Evolutionary conservation across 2,797 vertebrate genomes (phyloP).

Genomic region (Eupleurogrammus muticus): DNA sequence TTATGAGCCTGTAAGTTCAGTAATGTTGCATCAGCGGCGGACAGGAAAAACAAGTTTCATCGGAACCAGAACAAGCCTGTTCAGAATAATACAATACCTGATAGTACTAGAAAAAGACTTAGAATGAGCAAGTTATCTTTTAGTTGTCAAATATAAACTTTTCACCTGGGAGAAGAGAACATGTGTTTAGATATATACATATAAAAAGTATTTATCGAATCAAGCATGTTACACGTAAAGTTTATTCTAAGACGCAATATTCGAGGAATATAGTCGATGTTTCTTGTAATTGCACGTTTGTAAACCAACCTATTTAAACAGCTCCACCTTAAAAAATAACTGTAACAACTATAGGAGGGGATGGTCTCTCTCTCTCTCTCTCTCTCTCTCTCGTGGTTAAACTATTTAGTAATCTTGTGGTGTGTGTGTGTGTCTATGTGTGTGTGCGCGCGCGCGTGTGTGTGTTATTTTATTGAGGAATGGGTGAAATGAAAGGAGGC

Average conservation of each 20-base stretch:
- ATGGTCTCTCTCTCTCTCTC: constrained; percentile 14
- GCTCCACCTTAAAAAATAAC: constrained; percentile 75
- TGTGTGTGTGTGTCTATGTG: constrained; percentile 2
- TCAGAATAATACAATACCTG: too few species aligned
- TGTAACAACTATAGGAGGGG: not conserved
- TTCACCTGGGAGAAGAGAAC: not conserved
- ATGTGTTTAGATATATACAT: not conserved
- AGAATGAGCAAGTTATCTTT: not conserved
- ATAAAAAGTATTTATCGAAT: not conserved
- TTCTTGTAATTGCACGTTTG: not conserved
- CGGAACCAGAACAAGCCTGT: not conserved
- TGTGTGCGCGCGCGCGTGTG: constrained; percentile 26
- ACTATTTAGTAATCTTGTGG: not conserved
- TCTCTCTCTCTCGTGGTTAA: not conserved
- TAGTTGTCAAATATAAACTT: not conserved
- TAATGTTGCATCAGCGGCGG: not conserved
- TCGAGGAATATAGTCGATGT: not conserved
- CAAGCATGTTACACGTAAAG: not conserved
- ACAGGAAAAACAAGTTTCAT: not conserved
- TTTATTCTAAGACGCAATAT: not conserved
- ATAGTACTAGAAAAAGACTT: not conserved
- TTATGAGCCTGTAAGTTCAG: not conserved
- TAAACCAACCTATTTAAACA: not conserved
- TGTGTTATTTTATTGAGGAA: constrained; percentile 22
- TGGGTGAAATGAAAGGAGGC: constrained; percentile 9